Base-by-base conservation (phyloP, 2,888 invertebrate species). In the Pomacea canaliculata region DNA sequence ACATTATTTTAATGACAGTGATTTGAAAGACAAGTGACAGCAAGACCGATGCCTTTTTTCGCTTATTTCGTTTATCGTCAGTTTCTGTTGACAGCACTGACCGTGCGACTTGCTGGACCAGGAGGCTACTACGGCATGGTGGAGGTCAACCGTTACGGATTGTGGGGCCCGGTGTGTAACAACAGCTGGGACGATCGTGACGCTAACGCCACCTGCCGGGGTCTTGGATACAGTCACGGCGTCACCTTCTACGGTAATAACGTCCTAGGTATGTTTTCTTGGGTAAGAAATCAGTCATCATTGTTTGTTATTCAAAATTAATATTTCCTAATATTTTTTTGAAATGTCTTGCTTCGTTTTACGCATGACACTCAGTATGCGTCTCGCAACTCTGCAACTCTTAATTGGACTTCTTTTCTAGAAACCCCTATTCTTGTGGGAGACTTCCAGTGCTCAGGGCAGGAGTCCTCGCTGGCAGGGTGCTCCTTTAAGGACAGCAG, bases 91-190 rank as follows among this genome's bases (percentile, higher is more conserved):
- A 59, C 69, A 27, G 66, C 56, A n/a, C 23, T 76, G 67, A 63
- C 51, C 4, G 51, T 56, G 51, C 4, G 51, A 16, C 51, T 56
- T 10, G 1, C 56, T 12, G 63, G 62, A 9, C n/a, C 16, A 7
- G n/a, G 71, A 16, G 69, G 48, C 49, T 85, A 85, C 73, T 92
- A 95, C 70, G 92, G 95, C 0, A 91, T 94, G 56, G 89, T 95
- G 13, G 95, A 95, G 89, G 93, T 95, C 0, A 92, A 93, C 80
- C 93, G 94, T 83, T 93, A 93, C 79, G 94, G 94, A 1, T 92
- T 94, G 65, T 95, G 95, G 95, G 95, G 95, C 12, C 94, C 85
- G 1, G 83, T 87, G 10, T 88, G 88, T 77, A 80, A 83, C n/a
- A 68, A 71, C 16, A 83, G 81, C 56, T 88, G 88, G 88, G 79